Evolutionary conservation across 2,113 vertebrate genomes (phyloP).

Genomic region (Egretta garzetta): DNA sequence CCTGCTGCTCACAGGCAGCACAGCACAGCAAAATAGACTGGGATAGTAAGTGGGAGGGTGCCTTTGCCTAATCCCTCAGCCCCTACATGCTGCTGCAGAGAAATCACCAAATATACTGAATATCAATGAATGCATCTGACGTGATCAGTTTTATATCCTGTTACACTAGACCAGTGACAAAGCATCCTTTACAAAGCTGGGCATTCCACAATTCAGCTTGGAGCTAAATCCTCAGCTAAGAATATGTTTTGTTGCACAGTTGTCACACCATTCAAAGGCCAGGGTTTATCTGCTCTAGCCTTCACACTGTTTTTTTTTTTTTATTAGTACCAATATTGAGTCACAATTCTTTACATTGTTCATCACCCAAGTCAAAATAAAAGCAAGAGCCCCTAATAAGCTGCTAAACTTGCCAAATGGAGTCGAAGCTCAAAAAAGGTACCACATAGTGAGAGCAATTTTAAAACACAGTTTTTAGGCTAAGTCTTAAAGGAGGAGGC

Average conservation of each 20-base stretch:
- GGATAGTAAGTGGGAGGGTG: background rate
- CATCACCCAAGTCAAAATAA: background rate
- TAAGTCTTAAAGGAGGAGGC: background rate
- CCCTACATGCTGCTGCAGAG: background rate
- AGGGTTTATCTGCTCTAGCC: background rate
- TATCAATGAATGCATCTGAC: background rate
- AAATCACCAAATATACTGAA: rapidly evolving
- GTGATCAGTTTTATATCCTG: background rate
- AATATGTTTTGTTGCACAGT: background rate
- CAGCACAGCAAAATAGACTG: background rate
- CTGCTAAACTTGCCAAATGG: background rate
- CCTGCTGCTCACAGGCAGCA: background rate
- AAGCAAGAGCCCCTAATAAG: background rate
- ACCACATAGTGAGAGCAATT: background rate
- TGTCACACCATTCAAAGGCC: background rate
- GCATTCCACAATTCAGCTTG: background rate
- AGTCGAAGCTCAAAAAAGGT: background rate
- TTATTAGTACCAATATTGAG: background rate
- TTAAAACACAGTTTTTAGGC: background rate
- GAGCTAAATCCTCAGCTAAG: background rate
- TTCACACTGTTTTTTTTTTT: background rate
- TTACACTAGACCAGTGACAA: background rate
- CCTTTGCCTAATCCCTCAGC: background rate
- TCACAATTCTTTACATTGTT: background rate
- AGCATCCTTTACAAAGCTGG: background rate